These are phyloP conservation scores for Menura novaehollandiae DNA, from an alignment of 2,113 vertebrate genomes.

Conservation along the genomic window DNA sequence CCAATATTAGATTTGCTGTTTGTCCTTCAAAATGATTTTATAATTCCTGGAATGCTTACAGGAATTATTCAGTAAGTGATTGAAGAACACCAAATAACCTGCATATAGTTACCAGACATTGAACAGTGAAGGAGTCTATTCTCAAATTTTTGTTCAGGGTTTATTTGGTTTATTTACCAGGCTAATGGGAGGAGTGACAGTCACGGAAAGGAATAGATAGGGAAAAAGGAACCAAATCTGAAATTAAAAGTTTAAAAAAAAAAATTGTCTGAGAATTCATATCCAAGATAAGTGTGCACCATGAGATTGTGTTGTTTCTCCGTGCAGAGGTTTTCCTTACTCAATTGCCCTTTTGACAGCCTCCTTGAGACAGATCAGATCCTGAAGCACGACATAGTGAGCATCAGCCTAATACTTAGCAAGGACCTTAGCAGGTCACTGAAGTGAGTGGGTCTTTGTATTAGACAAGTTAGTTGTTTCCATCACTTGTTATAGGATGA, in stretches of 20 bases:
- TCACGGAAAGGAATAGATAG: background rate
- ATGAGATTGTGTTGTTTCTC: background rate
- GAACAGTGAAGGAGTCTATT: background rate
- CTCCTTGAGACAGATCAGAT: background rate
- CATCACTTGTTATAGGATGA: background rate
- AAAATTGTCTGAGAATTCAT: background rate
- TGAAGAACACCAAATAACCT: background rate
- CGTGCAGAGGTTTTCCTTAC: background rate
- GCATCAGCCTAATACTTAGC: background rate
- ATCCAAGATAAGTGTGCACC: no score
- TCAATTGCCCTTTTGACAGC: background rate
- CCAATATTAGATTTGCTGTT: background rate
- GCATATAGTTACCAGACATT: background rate
- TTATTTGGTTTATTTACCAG: background rate
- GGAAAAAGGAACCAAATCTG: background rate
- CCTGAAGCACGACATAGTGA: background rate
- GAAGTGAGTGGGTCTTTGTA: background rate
- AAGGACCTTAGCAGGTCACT: background rate
- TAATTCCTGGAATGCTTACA: background rate
- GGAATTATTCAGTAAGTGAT: background rate
- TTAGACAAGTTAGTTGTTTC: background rate
- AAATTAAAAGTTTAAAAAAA: background rate
- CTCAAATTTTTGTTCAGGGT: background rate
- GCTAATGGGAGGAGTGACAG: rapidly evolving
- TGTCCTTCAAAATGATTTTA: background rate